Conservation (phyloP, 2,888 invertebrate genomes). For the Melanotus villosus region DNA sequence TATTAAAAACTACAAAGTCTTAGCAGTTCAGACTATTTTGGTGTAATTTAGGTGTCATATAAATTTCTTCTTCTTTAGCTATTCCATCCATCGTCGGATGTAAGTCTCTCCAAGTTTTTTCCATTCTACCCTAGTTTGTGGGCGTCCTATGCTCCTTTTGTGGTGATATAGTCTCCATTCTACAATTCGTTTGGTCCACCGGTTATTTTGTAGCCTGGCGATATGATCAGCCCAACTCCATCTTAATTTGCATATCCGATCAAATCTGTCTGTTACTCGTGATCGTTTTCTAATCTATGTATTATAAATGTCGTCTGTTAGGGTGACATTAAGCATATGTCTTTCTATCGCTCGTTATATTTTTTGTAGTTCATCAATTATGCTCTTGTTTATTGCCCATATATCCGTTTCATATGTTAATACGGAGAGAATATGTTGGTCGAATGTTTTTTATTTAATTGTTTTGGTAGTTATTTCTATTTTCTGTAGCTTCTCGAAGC, state of each 20-base stretch:
- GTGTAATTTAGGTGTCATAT: too few relatives aligned
- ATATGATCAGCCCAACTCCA: constrained; percentile 2
- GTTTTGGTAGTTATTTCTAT: neutral
- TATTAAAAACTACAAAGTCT: too few relatives aligned
- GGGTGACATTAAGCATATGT: neutral
- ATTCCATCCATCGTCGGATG: too few relatives aligned
- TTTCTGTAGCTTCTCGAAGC: neutral
- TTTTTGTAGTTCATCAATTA: neutral
- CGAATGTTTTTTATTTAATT: neutral
- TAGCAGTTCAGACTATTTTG: too few relatives aligned
- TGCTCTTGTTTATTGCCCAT: neutral
- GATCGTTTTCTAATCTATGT: neutral
- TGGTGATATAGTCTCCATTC: neutral
- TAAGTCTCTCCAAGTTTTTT: too few relatives aligned
- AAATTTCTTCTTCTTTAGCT: too few relatives aligned
- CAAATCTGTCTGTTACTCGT: neutral
- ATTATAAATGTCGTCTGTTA: neutral
- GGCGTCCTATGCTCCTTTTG: neutral
- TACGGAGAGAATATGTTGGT: neutral
- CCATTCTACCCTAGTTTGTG: neutral
- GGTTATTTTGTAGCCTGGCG: neutral
- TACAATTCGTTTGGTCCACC: neutral
- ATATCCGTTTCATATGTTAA: neutral
- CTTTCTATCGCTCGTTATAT: neutral
- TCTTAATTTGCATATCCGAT: neutral